Percentiles rank a stretch among this genome's conserved stretches.
Evolutionary conservation across 2,888 invertebrate species (phyloP).

Genomic region (Xestobium rufovillosum): DNA sequence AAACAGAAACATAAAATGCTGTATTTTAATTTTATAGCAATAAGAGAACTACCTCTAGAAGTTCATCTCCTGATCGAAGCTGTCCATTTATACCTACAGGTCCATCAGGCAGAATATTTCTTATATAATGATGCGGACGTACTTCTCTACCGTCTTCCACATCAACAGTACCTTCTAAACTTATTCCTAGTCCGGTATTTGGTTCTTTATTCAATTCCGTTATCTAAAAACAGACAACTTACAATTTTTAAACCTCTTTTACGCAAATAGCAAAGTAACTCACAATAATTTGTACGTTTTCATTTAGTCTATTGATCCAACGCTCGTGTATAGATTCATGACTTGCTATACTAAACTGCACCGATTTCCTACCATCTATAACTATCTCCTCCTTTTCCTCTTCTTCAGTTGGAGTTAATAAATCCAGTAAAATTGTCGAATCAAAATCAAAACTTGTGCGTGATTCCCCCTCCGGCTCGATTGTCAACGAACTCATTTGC

Average conservation of each 20-base stretch:
- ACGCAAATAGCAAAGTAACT: conserved; percentile 35
- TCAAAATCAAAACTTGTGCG: conserved; percentile 51
- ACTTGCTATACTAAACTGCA: conserved; percentile 47
- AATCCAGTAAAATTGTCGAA: conserved; percentile 39
- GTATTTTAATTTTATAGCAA: not conserved
- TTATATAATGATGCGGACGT: conserved; percentile 86
- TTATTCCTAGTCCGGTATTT: conserved; percentile 82
- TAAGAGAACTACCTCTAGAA: conserved; percentile 65
- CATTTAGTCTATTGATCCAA: conserved; percentile 64
- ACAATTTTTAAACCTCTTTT: not conserved
- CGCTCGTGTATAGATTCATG: conserved; percentile 66
- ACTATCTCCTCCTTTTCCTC: conserved; percentile 61
- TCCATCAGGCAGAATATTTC: conserved; percentile 80
- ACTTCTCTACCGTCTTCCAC: conserved; percentile 84
- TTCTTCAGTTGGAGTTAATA: conserved; percentile 50
- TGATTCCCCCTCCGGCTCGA: conserved; percentile 61
- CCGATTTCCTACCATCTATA: conserved; percentile 46
- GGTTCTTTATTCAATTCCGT: conserved; percentile 77
- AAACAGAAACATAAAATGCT: conserved; percentile 20
- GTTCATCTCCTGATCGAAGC: conserved; percentile 79
- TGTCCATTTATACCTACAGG: conserved; percentile 74
- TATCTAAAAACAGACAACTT: conserved; percentile 50
- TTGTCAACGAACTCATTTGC: conserved; percentile 36
- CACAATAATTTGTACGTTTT: conserved; percentile 72
- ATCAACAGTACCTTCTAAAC: conserved; percentile 87